These are phyloP conservation scores for Pseudopleuronectes americanus DNA, from an alignment of 2,797 vertebrate genomes.

Conservation along the genomic window DNA sequence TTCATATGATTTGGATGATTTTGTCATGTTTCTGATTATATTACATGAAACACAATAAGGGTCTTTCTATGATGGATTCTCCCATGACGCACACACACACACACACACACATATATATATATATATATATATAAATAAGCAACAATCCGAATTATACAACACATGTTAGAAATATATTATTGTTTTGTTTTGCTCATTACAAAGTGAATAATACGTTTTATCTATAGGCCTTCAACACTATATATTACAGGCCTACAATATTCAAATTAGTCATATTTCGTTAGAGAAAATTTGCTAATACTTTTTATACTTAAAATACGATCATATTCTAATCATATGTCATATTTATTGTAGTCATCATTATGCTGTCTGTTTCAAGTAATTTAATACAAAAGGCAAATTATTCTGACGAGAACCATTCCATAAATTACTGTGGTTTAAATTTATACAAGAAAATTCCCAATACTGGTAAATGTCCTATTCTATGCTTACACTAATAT, in stretches of 20 bases:
- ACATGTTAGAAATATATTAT: background rate
- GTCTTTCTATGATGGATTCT: background rate
- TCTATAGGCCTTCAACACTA: slow-evolving; percentile 11
- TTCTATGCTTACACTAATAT: too few species aligned
- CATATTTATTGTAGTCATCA: background rate
- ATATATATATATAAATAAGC: background rate
- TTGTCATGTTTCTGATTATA: slow-evolving; percentile 6
- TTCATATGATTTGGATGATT: background rate
- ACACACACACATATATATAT: too few species aligned
- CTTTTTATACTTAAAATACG: background rate
- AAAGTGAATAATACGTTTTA: slow-evolving; percentile 9
- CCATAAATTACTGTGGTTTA: background rate
- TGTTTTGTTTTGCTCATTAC: background rate
- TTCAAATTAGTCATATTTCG: background rate
- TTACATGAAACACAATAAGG: background rate
- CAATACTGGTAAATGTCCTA: too few species aligned
- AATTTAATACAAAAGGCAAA: background rate
- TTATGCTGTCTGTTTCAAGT: background rate
- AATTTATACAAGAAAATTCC: background rate
- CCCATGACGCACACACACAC: background rate
- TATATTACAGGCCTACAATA: slow-evolving; percentile 14
- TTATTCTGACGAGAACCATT: background rate
- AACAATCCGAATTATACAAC: slow-evolving; percentile 3
- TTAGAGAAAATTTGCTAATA: background rate
- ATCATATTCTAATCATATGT: background rate